A percentile compares a stretch with the other conserved stretches of the same genome.
phyloP scores from a whole-genome alignment of 2,113 vertebrate species.

The Corapipo altera region DNA sequence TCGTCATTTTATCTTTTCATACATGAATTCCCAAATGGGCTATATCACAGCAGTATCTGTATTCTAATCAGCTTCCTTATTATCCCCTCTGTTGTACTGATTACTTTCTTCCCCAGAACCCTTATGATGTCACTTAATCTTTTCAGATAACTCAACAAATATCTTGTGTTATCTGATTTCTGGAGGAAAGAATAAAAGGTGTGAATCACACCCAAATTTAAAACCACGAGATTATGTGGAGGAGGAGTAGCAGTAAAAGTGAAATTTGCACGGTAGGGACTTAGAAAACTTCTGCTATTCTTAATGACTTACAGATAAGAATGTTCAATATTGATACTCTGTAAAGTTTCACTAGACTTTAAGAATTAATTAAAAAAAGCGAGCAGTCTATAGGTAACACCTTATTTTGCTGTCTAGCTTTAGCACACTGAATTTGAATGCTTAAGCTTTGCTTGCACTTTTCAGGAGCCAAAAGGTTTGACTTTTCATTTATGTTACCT shows the following conservation, averaged over 20 bases:
- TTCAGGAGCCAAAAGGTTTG: neutral
- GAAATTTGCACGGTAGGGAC: neutral
- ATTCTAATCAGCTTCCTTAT: constrained; percentile 24
- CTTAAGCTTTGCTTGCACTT: neutral
- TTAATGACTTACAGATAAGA: neutral
- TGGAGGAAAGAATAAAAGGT: neutral
- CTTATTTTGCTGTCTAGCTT: neutral
- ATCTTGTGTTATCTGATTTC: neutral
- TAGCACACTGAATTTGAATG: neutral
- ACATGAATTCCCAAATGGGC: constrained; percentile 10
- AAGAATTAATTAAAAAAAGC: neutral
- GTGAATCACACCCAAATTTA: neutral
- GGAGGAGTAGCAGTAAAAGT: neutral
- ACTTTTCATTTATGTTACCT: neutral
- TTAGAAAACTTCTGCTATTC: neutral
- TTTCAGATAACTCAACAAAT: constrained; percentile 34
- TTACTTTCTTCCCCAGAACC: neutral
- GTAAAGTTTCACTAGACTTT: neutral
- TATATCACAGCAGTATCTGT: constrained; percentile 13
- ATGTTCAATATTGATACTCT: neutral
- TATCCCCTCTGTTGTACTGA: neutral
- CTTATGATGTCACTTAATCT: neutral
- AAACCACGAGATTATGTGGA: neutral
- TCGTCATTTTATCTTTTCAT: constrained; percentile 21
- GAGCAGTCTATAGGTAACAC: neutral